Percentiles rank a stretch among this genome's conserved stretches.
phyloP scores from a whole-genome alignment of 1,140 invertebrate genomes.

The Dendroctonus ponderosae region DNA sequence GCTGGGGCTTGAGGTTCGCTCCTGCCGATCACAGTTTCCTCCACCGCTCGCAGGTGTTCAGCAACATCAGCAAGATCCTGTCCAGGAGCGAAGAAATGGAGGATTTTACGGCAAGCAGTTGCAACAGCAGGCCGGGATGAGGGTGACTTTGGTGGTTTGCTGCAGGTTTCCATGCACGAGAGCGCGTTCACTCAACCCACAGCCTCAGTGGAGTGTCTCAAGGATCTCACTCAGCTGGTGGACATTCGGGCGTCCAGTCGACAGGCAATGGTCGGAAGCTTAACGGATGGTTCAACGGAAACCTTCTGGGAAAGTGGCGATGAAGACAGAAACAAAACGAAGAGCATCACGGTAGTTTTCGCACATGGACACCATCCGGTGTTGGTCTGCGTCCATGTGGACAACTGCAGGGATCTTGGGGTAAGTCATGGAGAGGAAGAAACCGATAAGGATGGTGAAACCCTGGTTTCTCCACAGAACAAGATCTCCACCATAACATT shows the following conservation, averaged over 20 bases:
- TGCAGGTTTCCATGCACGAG: constrained; percentile 57
- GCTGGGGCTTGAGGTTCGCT: constrained; percentile 88
- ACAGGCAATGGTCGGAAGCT: constrained; percentile 87
- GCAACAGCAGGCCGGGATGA: too few relatives aligned
- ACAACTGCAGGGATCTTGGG: constrained; percentile 87
- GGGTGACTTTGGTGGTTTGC: background rate
- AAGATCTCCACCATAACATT: constrained; percentile 84
- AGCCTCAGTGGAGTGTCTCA: constrained; percentile 64
- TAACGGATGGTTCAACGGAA: constrained; percentile 93
- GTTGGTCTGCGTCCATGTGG: constrained; percentile 83
- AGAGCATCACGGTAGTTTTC: constrained; percentile 61
- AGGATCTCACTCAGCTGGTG: constrained; percentile 71
- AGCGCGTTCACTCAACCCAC: constrained; percentile 51
- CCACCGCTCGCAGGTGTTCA: constrained; percentile 93
- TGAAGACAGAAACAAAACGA: constrained; percentile 90
- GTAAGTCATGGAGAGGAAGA: too few relatives aligned
- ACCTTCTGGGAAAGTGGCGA: constrained; percentile 99
- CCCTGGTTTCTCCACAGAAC: constrained; percentile 62
- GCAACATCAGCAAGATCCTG: constrained; percentile 93
- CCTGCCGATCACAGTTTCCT: constrained; percentile 88
- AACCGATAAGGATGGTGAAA: too few relatives aligned
- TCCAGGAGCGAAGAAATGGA: constrained; percentile 84
- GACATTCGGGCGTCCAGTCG: constrained; percentile 89
- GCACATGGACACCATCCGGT: constrained; percentile 60
- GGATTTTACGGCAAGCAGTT: constrained; percentile 50